These are phyloP conservation scores for Dolichallabes microphthalmus DNA, from an alignment of 2,113 vertebrate species.

Conservation along the genomic window DNA sequence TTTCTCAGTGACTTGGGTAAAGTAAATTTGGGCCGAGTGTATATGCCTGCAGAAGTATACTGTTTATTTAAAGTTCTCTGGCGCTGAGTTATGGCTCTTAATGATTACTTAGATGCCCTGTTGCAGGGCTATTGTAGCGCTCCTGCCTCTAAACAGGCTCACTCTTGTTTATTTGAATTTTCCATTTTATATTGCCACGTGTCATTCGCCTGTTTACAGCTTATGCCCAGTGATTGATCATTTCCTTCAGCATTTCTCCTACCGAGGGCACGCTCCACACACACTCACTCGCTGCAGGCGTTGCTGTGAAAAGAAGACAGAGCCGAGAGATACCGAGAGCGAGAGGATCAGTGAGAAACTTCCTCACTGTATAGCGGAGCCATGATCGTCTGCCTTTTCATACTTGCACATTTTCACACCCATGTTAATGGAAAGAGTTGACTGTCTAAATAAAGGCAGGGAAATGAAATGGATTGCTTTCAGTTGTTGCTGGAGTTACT, in stretches of 20 bases:
- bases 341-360: conserved; percentile 15
- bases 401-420: conserved; percentile 26
- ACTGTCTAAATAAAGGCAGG: not conserved
- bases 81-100: conserved; percentile 76
- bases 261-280: conserved; percentile 24
- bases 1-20: conserved; percentile 75
- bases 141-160: conserved; percentile 73
- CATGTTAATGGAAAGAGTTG: conserved; percentile 34
- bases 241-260: conserved; percentile 66
- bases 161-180: conserved; percentile 80
- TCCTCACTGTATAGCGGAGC: conserved; percentile 14
- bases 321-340: not conserved
- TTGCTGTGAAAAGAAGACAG: conserved; percentile 41
- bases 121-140: conserved; percentile 74
- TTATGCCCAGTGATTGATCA: conserved; percentile 71
- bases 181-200: conserved; percentile 80
- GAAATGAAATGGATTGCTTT: not conserved
- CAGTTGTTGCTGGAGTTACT: not conserved
- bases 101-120: conserved; percentile 77
- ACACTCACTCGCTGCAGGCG: conserved; percentile 31
- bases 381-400: conserved; percentile 13
- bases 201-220: conserved; percentile 79
- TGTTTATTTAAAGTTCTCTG: conserved; percentile 80
- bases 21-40: conserved; percentile 76
- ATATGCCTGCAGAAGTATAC: conserved; percentile 76